Evolutionary conservation across 2,888 invertebrate genomes (phyloP).

Genomic region (Lymantria dispar): DNA sequence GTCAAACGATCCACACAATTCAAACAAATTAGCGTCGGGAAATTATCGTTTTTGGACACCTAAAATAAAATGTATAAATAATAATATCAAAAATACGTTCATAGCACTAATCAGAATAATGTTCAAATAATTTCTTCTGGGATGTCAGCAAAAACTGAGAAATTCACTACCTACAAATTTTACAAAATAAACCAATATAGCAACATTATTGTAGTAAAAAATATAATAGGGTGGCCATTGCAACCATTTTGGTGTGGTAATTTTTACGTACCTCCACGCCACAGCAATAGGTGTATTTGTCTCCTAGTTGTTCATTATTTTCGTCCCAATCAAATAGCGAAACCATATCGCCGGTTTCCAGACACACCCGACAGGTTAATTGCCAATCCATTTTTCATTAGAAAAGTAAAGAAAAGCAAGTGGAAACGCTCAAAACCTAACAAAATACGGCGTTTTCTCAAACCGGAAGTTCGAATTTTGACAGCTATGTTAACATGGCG

Average conservation of each 20-base stretch:
- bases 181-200: conserved; percentile 69
- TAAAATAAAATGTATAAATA: conserved; percentile 35
- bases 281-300: conserved; percentile 76
- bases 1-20: conserved; percentile 76
- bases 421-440: conserved; percentile 37
- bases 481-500: conserved; percentile 50
- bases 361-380: conserved; percentile 77
- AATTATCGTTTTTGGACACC: conserved; percentile 70
- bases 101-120: conserved; percentile 6
- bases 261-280: conserved; percentile 78
- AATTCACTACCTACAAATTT: conserved; percentile 50
- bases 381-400: conserved; percentile 75
- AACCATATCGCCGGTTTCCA: conserved; percentile 78
- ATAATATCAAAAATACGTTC: conserved; percentile 1
- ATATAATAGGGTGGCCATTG: conserved; percentile 79
- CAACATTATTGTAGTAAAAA: conserved; percentile 78
- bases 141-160: conserved; percentile 73
- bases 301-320: conserved; percentile 79
- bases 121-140: conserved; percentile 40
- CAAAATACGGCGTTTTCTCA: conserved; percentile 47
- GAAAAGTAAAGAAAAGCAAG: conserved; percentile 23
- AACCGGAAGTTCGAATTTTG: conserved; percentile 52
- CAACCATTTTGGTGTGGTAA: conserved; percentile 78
- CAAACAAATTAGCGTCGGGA: conserved; percentile 76
- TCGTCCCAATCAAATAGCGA: conserved; percentile 81